Evolutionary conservation across 1,140 invertebrate genomes (phyloP), one percentile per base, ranked within the genome.

Genomic region (Hyles euphorbiae): DNA sequence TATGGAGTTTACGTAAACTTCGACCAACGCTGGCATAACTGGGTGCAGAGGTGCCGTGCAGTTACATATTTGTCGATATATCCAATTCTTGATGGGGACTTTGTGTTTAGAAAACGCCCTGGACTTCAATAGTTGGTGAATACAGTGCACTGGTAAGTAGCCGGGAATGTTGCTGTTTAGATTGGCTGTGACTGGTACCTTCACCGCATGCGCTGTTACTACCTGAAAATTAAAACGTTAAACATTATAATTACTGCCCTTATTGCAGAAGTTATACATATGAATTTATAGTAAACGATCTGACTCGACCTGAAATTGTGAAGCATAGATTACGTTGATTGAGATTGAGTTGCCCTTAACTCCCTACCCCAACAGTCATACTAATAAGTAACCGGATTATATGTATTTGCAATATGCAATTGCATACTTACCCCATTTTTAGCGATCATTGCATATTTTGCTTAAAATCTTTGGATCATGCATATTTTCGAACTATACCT

Each of bases 81-180:
- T 98, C 97, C 97, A 98, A 69, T 96, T 95, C 90, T 97, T 97
- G 5, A 98, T 97, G 0, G 96, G 95, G 0, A 97, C 97, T 82
- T 97, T 96, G 77, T 99, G 95, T 88, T 99, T 99, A 0, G 97
- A 96, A 78, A 99, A 99, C 3, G 97, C 96, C 72, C 98, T 89
- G 34, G 96, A 98, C 82, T 98, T 98, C 0, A 99, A 89, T 10
- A 99, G 86, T 75, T 99, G 98, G 84, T 98, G 97, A 60, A 99
- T 98, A 81, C 98, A 99, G 85, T 99, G 98, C 33, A 99, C 96
- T 0, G 98, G 98, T 57, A 99, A 86, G 89, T 98, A 99, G 12
- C 98, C 98, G 2, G 93, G 92, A 57, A 98, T 95, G 61, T 95
- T 95, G 22, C 95, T 96, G 87, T 95, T 98, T 5, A 99, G 89